Evolutionary conservation across 35 echinoderm and acorn worm genomes (phyloP).

Genomic region (Chiridota heheva): DNA sequence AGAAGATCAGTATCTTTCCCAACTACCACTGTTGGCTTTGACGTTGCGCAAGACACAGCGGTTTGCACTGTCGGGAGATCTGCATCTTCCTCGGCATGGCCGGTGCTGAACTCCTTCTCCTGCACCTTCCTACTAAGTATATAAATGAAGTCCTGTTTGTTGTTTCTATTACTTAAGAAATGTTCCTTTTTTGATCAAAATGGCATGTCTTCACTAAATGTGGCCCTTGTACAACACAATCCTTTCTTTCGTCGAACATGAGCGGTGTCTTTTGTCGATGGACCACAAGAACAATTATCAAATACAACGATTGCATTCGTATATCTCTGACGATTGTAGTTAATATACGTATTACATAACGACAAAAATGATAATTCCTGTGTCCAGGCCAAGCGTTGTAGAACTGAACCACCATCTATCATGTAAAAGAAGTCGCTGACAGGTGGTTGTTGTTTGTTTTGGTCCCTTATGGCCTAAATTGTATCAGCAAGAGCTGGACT

Average conservation of each 20-base stretch:
- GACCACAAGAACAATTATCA: conserved; percentile 24
- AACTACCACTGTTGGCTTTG: background rate
- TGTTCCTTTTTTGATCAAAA: conserved; percentile 1
- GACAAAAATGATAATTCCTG: background rate
- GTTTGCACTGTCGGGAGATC: conserved; percentile 20
- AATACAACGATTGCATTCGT: conserved; percentile 35
- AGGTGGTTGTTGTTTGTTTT: background rate
- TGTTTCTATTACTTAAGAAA: background rate
- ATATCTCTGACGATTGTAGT: conserved; percentile 29
- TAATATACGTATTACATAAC: conserved; percentile 22
- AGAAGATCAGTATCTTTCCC: conserved; percentile 35
- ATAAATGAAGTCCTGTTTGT: conserved; percentile 10
- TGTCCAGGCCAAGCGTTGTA: conserved; percentile 41
- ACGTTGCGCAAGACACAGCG: background rate
- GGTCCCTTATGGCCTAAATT: background rate
- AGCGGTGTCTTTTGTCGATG: conserved; percentile 43
- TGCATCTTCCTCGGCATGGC: conserved; percentile 53
- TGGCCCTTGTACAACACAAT: background rate
- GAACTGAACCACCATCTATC: conserved; percentile 36
- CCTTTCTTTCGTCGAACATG: conserved; percentile 12
- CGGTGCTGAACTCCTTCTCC: background rate
- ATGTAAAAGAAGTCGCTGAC: background rate
- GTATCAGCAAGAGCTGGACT: background rate
- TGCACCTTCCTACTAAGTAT: background rate
- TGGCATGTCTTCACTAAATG: background rate